A percentile compares a stretch with the other conserved stretches of the same genome.
Conservation (phyloP, 2,113 vertebrate genomes). For the Apteryx owenii region DNA sequence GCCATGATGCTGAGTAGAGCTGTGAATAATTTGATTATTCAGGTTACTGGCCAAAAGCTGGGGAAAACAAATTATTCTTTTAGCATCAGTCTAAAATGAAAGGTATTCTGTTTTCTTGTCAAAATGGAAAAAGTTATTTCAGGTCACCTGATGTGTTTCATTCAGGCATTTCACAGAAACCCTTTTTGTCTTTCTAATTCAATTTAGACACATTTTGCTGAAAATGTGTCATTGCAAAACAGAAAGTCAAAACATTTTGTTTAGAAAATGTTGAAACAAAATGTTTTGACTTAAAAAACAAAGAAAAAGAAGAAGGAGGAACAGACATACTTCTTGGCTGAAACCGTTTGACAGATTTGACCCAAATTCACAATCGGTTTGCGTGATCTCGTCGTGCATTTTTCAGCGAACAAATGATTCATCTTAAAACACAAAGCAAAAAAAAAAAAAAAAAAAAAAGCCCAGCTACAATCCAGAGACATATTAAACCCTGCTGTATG, state of each 20-base stretch:
- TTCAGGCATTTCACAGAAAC: conserved; percentile 9
- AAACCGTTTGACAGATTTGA: conserved; percentile 25
- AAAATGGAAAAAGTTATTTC: neutral
- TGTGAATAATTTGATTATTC: conserved; percentile 49
- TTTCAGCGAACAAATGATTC: neutral
- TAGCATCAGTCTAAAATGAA: conserved; percentile 22
- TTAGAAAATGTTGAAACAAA: conserved; percentile 38
- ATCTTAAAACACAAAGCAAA: neutral
- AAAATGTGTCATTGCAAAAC: conserved; percentile 51
- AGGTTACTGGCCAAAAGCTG: conserved; percentile 15
- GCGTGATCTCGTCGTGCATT: neutral
- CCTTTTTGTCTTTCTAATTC: conserved; percentile 48
- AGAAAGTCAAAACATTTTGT: conserved; percentile 63
- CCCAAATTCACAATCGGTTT: conserved; percentile 19
- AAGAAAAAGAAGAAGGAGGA: conserved; percentile 2
- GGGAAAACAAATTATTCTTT: conserved; percentile 26
- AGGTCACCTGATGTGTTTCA: neutral
- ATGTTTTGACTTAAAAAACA: conserved; percentile 47
- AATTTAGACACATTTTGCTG: conserved; percentile 29
- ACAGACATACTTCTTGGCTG: neutral
- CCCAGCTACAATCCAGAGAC: neutral
- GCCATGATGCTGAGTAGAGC: neutral
- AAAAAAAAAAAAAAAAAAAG: neutral
- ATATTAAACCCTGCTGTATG: neutral
- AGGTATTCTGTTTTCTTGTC: conserved; percentile 44